phyloP scores from a whole-genome alignment of 2,113 vertebrate genomes.

The Hystrix brachyura region DNA sequence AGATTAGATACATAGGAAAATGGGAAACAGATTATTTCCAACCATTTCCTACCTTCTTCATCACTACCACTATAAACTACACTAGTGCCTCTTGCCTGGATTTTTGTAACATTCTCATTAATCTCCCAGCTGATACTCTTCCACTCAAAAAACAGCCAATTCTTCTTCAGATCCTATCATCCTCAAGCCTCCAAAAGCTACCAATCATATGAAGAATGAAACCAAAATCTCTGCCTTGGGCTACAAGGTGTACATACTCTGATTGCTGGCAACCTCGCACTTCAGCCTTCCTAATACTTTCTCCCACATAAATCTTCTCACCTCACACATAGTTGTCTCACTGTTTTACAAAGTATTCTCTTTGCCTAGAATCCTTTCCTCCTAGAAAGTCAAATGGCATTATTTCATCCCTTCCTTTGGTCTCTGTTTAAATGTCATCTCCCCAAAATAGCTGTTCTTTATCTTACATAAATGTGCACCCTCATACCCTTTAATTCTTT shows the following conservation, averaged over 20 bases:
- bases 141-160: slow-evolving; percentile 14
- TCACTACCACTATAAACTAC: neutral
- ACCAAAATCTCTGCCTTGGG: neutral
- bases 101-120: neutral
- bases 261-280: neutral
- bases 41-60: neutral
- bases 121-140: slow-evolving; percentile 14
- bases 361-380: neutral
- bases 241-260: neutral
- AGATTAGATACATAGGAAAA: neutral
- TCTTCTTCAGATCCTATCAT: neutral
- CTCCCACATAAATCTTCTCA: neutral
- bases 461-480: neutral
- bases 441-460: neutral
- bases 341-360: neutral
- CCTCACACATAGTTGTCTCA: neutral
- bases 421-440: neutral
- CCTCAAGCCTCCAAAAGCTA: neutral
- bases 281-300: neutral
- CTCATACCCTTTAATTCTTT: neutral
- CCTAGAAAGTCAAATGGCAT: neutral
- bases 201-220: slow-evolving; percentile 30
- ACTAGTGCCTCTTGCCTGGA: neutral
- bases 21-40: slow-evolving; percentile 6
- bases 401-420: neutral